Evolutionary conservation across 2,888 invertebrate species (phyloP), one percentile per base, ranked within the genome.

Genomic region (Eutolmus rufibarbis): DNA sequence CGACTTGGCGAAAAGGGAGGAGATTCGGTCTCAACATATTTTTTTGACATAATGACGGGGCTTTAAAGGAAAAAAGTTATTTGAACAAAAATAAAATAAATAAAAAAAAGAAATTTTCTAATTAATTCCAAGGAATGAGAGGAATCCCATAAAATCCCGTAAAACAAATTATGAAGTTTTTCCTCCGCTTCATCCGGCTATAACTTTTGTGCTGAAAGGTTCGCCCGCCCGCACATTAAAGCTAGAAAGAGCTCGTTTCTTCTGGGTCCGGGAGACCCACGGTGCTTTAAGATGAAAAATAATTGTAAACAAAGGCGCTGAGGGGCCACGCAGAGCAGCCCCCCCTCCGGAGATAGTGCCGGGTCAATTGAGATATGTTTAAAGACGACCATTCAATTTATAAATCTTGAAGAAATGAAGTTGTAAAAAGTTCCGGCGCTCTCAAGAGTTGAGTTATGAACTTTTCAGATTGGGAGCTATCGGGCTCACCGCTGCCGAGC

Each of bases 381-480:
- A 78, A 78, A 66, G 66, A 78, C 37, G 40, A 37, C 43, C 43
- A 78, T 78, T 78, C 43, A 78, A 78, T 78, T 78, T 78, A 78
- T 78, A 78, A 78, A 78, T 78, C 78, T 78, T 66, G 37, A 16
- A 14, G 77, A 37, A 77, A 37, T 40, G 40, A 37, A 76, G 76
- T 76, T 78, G 37, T 78, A 78, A 78, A 78, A 78, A 78, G 23
- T 78, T 78, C 40, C 23, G 19, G 5, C 16, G 12, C 43, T 78
- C 78, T 46, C 78, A 78, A 19, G 46, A 78, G 43, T 78, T 37
- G 43, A 78, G 23, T 78, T 78, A 40, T 43, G 40, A 78, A 78
- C 16, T 40, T 78, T 78, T 19, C 3, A 78, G 78, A 43, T 40
- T 78, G 19, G 37, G 5, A 78, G 43, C 37, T 43, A 40, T 78